Base-by-base conservation (phyloP, 2,113 vertebrate genomes). In the Cyprinus carpio region DNA sequence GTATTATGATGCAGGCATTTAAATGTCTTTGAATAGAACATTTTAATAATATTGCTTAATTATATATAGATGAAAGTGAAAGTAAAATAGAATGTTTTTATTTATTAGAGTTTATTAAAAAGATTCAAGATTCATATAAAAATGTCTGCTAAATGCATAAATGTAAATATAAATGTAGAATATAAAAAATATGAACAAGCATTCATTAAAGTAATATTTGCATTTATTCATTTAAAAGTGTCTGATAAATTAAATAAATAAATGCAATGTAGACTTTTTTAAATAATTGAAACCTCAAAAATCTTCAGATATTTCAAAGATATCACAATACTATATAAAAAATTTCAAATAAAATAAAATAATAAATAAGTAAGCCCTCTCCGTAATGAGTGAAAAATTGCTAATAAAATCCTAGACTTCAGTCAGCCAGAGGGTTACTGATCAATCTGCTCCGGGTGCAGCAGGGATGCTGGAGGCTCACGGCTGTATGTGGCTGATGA, bases 401-500 rank as follows among this genome's bases (percentile, higher is more conserved):
- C 51, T 46, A 46, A 12, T 71, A 37, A 71, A 71, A 71, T 37
- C 16, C 18, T 23, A 5, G 67, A 34, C 67, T 10, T 37, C 2
- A 80, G 25, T 58, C 34, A 31, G 8, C 40, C 20, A 20, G 29
- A 9, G 62, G 69, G 71, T 34, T 78, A 71, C 49, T 60, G 49
- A 56, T 64, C 29, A 58, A 11, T 87, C 25, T 37, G 76, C 69
- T 67, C 56, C 20, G 23, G 67, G 82, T 58, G 7, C 15, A 56
- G 69, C 51, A 40, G 72, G 51, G 67, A 81, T 58, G 31, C 60
- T 79, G 34, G 75, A n/a, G 78, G 90, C 90, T 87, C 84, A 89
- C 89, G 86, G 85, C 87, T 49, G 40, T 49, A 23, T 8, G 75
- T 74, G 46, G 78, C 72, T 40, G 87, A 85, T 74, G 86, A 84